Evolutionary conservation across 2,113 vertebrate genomes (phyloP).

Genomic region (Aplodontia rufa): DNA sequence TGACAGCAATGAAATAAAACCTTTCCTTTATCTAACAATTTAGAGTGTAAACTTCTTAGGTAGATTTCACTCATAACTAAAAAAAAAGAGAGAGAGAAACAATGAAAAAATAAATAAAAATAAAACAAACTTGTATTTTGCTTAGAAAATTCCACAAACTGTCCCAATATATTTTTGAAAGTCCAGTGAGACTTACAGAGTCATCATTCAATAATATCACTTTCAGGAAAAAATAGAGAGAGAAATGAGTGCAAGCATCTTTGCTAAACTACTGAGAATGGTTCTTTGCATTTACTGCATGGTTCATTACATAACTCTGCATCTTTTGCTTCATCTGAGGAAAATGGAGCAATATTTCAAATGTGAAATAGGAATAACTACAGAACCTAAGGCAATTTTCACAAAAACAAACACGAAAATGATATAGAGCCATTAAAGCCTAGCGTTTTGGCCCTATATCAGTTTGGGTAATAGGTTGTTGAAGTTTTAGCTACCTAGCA

Average conservation of each 20-base stretch:
- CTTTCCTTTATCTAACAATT: background rate
- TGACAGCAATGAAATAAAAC: background rate
- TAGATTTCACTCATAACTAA: background rate
- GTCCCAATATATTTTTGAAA: background rate
- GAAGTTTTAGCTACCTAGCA: slow-evolving; percentile 34
- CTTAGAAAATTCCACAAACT: background rate
- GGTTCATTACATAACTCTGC: slow-evolving; percentile 34
- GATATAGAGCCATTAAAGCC: slow-evolving; percentile 29
- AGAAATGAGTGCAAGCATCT: background rate
- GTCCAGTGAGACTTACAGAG: background rate
- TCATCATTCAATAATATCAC: background rate
- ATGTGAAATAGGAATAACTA: slow-evolving; percentile 44
- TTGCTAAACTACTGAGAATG: background rate
- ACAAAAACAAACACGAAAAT: slow-evolving; percentile 53
- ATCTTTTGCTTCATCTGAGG: slow-evolving; percentile 18
- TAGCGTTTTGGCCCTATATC: background rate
- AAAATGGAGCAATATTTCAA: slow-evolving; percentile 57
- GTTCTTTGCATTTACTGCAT: background rate
- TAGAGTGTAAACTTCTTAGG: background rate
- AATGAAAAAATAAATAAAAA: background rate
- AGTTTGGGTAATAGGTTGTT: slow-evolving; percentile 7
- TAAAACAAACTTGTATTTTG: background rate
- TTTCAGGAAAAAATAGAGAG: background rate
- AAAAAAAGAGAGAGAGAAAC: background rate
- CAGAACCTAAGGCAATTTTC: slow-evolving; percentile 12